Base-by-base conservation (phyloP, 2,797 vertebrate species). In the Pangasius mekongensis region DNA sequence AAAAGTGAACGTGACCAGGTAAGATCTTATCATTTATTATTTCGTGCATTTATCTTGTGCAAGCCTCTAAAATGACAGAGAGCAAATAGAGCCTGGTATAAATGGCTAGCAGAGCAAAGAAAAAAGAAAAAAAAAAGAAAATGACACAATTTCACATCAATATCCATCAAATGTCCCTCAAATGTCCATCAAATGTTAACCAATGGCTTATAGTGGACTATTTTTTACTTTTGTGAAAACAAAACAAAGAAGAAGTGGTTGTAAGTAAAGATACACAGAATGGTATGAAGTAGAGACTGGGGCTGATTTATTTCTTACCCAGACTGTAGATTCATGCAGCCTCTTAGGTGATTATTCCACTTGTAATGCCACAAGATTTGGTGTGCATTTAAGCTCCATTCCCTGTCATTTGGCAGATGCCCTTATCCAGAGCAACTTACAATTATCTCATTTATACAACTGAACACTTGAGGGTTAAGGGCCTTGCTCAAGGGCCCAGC, bases 1-100 rank as follows among this genome's bases (percentile, higher is more conserved):
- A 71, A 62, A 84, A 60, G 8, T 58, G 10, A 52, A 30, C 7
- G 43, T 43, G 47, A 58, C 58, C 71, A 78, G 78, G 88, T 89
- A 87, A 89, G 88, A 77, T 49, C 5, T 43, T n/a, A 33, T 67
- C 3, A 30, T 74, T 33, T 58, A 18, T 71, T 47, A 54, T 71
- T 49, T 73, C 0, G 39, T 39, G 39, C 39, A 39, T 39, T 39
- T 39, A 33, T 64, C 22, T 56, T 91, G n/a, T 67, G 27, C 16
- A 60, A 60, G 1, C 22, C 2, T 14, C 16, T 83, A 69, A 86
- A 69, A 54, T 67, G 11, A 84, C 62, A 18, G 22, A 83, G 6
- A 20, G 43, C 39, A 66, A 66, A 18, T 13, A 56, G n/a, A 54
- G 16, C n/a, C 14, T 80, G 49, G 27, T 78, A 36, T 54, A 54